A percentile compares a stretch with the other conserved stretches of the same genome.
Conservation (phyloP, 2,797 vertebrate species). For the Diplodus sargus region DNA sequence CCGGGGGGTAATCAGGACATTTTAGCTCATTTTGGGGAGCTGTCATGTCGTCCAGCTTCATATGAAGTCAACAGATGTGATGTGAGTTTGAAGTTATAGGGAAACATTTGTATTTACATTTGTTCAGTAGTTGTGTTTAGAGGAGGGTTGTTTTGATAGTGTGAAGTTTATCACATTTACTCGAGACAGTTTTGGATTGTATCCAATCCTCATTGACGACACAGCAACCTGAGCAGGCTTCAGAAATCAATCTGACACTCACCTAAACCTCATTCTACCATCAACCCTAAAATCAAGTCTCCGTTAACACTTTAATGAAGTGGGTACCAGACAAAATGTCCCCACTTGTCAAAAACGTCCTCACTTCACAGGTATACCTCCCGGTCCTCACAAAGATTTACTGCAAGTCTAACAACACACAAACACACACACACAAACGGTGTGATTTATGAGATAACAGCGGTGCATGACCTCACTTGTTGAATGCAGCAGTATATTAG, state of each 20-base stretch:
- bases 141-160: neutral
- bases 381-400: neutral
- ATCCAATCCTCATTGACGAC: neutral
- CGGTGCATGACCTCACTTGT: slow-evolving; percentile 11
- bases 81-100: neutral
- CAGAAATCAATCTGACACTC: neutral
- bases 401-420: neutral
- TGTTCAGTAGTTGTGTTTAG: neutral
- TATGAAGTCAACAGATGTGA: too few relatives aligned
- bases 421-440: neutral
- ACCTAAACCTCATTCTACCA: neutral
- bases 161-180: neutral
- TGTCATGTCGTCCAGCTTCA: too few relatives aligned
- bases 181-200: too few relatives aligned
- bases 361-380: neutral
- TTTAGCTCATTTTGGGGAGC: too few relatives aligned
- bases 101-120: too few relatives aligned
- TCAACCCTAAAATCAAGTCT: neutral
- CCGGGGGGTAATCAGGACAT: too few relatives aligned
- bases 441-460: slow-evolving; percentile 13
- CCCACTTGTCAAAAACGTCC: neutral
- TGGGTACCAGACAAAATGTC: neutral
- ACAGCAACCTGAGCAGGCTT: neutral
- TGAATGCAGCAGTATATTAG: slow-evolving; percentile 13
- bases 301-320: neutral